Percentiles rank a stretch among this genome's conserved stretches.
Conservation (phyloP, 2,113 vertebrate species). For the Patagioenas fasciata region DNA sequence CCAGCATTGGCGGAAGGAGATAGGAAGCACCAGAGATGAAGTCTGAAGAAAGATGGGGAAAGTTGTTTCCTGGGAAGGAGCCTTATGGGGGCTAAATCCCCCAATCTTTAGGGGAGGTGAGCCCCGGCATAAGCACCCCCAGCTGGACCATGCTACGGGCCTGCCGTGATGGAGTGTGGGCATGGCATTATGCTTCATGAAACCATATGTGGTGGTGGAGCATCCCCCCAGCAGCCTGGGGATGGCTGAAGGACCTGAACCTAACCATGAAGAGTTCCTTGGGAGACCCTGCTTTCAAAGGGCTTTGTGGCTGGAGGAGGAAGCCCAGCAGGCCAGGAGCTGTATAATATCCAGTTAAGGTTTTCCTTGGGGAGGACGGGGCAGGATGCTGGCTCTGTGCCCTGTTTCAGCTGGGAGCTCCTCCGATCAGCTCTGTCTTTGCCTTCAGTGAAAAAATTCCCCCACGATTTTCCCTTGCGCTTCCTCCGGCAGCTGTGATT, state of each 20-base stretch:
- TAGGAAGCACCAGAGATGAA: background rate
- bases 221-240: background rate
- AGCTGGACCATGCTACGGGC: background rate
- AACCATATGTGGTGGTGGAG: rapidly evolving
- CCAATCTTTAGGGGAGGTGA: background rate
- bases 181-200: background rate
- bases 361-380: background rate
- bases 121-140: background rate
- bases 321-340: background rate
- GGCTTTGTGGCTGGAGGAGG: background rate
- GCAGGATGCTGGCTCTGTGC: background rate
- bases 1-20: background rate
- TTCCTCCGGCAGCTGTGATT: background rate
- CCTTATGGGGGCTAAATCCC: background rate
- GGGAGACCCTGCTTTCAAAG: background rate
- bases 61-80: background rate
- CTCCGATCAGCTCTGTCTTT: background rate
- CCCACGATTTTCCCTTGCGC: background rate
- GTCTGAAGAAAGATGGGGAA: background rate
- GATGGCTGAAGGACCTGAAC: background rate
- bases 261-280: background rate
- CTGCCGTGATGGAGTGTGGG: rapidly evolving
- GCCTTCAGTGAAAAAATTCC: background rate
- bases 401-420: background rate
- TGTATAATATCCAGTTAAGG: background rate